Base-by-base conservation (phyloP, 2,113 vertebrate genomes). In the Chunga burmeisteri region DNA sequence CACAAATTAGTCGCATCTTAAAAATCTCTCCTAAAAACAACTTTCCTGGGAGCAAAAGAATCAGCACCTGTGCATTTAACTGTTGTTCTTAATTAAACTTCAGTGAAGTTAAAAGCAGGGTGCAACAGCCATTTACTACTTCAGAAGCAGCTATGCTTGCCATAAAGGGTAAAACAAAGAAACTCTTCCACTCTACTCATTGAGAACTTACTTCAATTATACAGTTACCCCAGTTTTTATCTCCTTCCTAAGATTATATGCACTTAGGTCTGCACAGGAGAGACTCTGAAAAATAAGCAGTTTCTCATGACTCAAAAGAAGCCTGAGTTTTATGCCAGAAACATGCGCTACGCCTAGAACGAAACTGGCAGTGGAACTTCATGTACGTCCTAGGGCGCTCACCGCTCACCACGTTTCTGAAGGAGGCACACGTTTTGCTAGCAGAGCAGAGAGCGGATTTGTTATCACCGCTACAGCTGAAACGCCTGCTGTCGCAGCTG, bases 401-500 rank as follows among this genome's bases (percentile, higher is more conserved):
- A 32, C 44, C 16, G 26, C 72, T 67, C 63, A 4, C 84, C 32
- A 49, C 65, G 25, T 96, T 97, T 83, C 50, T 86, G 95, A 96
- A 94, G 70, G 93, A 88, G 95, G 52, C 56, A 55, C 81, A 86
- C 93, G 65, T 86, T 96, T 50, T 81, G 84, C 82, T 46, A 90
- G 91, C 87, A 47, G 86, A 95, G 96, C 96, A 96, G 59, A 10
- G 78, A 71, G 90, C 56, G 96, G 97, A 97, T 96, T 95, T 77
- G 93, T 74, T 23, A 73, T 42, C 68, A 27, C 74, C 83, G 78
- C 88, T 88, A 63, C 46, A 74, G 94, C 90, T 63, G 21, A 86
- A 81, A 88, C 55, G 97, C 89, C 73, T 93, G 93, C 96, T 97
- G 96, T 94, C 78, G 86, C 97, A 97, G 97, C 81, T 71, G 77